phyloP scores from a whole-genome alignment of 2,888 invertebrate species.

The Chloroclystis v-ata region DNA sequence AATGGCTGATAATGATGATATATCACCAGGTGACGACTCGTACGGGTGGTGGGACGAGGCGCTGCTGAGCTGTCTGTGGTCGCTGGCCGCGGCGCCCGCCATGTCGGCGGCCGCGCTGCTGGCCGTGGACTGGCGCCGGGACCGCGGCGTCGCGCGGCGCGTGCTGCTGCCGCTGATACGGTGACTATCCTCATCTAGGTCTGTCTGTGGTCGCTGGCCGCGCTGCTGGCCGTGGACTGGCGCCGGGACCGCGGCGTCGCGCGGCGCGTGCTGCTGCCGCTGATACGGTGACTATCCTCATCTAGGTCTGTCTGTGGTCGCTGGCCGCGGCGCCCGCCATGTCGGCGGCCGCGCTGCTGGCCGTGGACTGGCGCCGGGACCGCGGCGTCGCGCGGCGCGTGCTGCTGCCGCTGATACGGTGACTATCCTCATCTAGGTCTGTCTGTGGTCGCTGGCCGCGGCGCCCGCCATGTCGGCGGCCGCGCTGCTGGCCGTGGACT shows the following conservation, averaged over 20 bases:
- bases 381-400: slow-evolving; percentile 31
- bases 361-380: too few species aligned
- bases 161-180: slow-evolving; percentile 51
- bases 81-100: slow-evolving; percentile 35
- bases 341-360: too few species aligned
- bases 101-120: slow-evolving; percentile 32
- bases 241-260: too few species aligned
- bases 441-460: too few species aligned
- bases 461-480: too few species aligned
- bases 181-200: slow-evolving; percentile 30
- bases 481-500: not conserved
- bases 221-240: not conserved
- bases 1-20: too few species aligned
- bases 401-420: slow-evolving; percentile 53
- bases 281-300: slow-evolving; percentile 47
- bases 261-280: slow-evolving; percentile 43
- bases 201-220: too few species aligned
- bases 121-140: slow-evolving; percentile 28
- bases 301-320: too few species aligned
- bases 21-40: too few species aligned
- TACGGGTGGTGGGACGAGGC: slow-evolving; percentile 60
- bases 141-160: slow-evolving; percentile 16
- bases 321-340: too few species aligned
- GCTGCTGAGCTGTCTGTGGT: slow-evolving; percentile 42
- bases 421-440: slow-evolving; percentile 2